Conservation (phyloP, 2,797 vertebrate genomes). For the Cryptoblepharus egeriae region DNA sequence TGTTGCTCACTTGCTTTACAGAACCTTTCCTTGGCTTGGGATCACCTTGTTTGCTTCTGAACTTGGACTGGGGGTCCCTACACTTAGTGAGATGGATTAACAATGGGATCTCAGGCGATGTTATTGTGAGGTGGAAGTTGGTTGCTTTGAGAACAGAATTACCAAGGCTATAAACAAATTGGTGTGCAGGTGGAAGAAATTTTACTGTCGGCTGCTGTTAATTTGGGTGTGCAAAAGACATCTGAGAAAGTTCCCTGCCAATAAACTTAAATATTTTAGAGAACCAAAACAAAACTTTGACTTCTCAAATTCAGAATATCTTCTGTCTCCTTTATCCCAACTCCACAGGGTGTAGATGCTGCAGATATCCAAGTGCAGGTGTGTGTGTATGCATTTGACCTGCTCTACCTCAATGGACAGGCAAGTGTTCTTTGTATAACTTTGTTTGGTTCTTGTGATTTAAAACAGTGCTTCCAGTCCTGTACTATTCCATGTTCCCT, state of each 20-base stretch:
- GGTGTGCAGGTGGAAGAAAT: neutral
- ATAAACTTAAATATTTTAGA: neutral
- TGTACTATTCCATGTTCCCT: neutral
- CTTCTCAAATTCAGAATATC: neutral
- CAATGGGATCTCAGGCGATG: neutral
- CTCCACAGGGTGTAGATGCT: slow-evolving; percentile 86
- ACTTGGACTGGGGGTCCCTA: neutral
- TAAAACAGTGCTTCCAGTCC: neutral
- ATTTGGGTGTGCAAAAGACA: neutral
- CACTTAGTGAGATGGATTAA: neutral
- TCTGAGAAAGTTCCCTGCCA: neutral
- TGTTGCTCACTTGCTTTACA: neutral
- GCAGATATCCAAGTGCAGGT: slow-evolving; percentile 92
- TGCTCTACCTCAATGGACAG: slow-evolving; percentile 91
- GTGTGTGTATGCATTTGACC: slow-evolving; percentile 92
- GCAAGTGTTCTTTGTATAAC: slow-evolving; percentile 73
- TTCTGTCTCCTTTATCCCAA: neutral
- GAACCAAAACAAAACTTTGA: neutral
- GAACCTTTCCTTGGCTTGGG: neutral
- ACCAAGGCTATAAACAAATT: neutral
- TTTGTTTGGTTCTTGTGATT: fast-evolving
- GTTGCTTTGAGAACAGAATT: neutral
- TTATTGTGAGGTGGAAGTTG: neutral
- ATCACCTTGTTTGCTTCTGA: neutral
- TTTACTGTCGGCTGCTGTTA: neutral